A percentile compares a stretch with the other conserved stretches of the same genome.
phyloP scores from a whole-genome alignment of 2,888 invertebrate genomes.

The Amiota mariae region DNA sequence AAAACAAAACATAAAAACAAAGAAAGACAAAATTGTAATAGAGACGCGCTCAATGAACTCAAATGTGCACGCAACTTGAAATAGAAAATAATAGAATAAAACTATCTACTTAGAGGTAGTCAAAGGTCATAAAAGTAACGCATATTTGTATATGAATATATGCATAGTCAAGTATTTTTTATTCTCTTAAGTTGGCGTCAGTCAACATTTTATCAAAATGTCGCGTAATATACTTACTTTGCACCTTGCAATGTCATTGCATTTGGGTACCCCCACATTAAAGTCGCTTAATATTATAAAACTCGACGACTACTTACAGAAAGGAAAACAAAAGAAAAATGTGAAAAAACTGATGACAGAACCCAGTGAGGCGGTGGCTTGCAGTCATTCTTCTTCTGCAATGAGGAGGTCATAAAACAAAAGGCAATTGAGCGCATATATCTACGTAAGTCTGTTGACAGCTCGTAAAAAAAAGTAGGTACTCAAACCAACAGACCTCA shows the following conservation, averaged over 20 bases:
- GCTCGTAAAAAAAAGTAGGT: conserved; percentile 57
- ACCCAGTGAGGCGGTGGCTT: background rate
- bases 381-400: background rate
- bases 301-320: background rate
- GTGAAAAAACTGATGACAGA: conserved; percentile 10
- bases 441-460: conserved; percentile 59
- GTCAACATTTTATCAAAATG: background rate
- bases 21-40: background rate
- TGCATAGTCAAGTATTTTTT: background rate
- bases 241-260: conserved; percentile 23
- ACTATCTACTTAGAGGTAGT: background rate
- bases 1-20: conserved; percentile 15
- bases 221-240: conserved; percentile 11
- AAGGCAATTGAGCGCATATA: conserved; percentile 68
- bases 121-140: conserved; percentile 18
- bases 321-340: conserved; percentile 13
- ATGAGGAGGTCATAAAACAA: conserved; percentile 41
- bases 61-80: conserved; percentile 24
- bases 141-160: conserved; percentile 4
- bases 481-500: no score
- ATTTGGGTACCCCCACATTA: background rate
- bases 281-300: background rate
- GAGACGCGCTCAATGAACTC: conserved; percentile 12
- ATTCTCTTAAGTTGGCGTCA: background rate
- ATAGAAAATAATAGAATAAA: background rate